Evolutionary conservation across 2,113 vertebrate genomes (phyloP).

Genomic region (Gymnobelideus leadbeateri): DNA sequence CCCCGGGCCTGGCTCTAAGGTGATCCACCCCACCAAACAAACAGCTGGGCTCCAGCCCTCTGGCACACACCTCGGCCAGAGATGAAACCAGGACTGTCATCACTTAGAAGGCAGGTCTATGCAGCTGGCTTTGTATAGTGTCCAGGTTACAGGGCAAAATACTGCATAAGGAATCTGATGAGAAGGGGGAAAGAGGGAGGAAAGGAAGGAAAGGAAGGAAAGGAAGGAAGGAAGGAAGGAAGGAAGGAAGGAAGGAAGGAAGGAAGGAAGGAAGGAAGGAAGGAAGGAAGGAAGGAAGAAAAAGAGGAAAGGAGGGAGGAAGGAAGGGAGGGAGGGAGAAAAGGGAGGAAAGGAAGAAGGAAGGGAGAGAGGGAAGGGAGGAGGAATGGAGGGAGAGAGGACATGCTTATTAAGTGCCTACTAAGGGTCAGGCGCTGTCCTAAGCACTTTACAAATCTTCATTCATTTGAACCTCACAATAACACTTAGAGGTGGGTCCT

Average conservation of each 20-base stretch:
- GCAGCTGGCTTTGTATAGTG: background rate
- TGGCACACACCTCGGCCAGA: rapidly evolving
- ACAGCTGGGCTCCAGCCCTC: background rate
- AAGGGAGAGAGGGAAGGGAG: background rate
- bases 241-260: too few species aligned
- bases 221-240: too few species aligned
- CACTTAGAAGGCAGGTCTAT: background rate
- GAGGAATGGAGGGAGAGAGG: too few species aligned
- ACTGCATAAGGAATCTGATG: background rate
- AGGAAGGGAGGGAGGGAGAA: background rate
- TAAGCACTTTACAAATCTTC: too few species aligned
- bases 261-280: too few species aligned
- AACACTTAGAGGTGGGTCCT: too few species aligned
- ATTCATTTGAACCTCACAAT: too few species aligned
- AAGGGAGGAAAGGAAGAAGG: background rate
- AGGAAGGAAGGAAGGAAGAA: background rate
- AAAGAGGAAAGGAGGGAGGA: background rate
- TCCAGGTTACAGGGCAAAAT: background rate
- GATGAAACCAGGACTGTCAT: background rate
- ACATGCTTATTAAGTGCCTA: too few species aligned
- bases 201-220: too few species aligned
- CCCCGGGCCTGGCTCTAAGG: background rate
- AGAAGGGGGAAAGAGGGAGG: too few species aligned
- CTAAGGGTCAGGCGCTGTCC: too few species aligned
- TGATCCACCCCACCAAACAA: background rate